Evolutionary conservation across 2,113 vertebrate species (phyloP).

Genomic region (Channa argus): DNA sequence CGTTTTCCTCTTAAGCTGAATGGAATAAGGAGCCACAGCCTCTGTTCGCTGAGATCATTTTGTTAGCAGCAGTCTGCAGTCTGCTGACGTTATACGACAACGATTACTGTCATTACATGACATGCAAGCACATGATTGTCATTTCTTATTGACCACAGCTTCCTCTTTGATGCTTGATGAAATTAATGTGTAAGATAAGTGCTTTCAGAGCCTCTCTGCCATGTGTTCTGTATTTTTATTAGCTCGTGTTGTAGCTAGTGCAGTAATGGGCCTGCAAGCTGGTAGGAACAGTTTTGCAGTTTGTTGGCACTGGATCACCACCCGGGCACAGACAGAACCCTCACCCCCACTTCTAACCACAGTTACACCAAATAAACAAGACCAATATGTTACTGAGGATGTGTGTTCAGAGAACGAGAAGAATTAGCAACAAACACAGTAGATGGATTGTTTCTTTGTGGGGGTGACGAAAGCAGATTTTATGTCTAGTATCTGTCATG

Average conservation of each 20-base stretch:
- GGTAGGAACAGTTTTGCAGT: constrained; percentile 14
- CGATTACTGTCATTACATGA: neutral
- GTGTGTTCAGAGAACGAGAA: neutral
- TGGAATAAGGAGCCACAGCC: neutral
- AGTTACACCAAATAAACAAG: constrained; percentile 22
- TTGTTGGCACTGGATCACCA: constrained; percentile 8
- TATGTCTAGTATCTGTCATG: too few relatives aligned
- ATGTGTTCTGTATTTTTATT: neutral
- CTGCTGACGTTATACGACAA: neutral
- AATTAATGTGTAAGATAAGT: neutral
- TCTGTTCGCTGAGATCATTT: neutral
- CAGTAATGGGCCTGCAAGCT: constrained; percentile 25
- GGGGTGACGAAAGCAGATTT: constrained; percentile 36
- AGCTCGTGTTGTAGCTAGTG: constrained; percentile 14
- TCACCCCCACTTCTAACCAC: neutral
- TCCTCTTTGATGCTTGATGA: neutral
- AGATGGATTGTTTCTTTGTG: constrained; percentile 5
- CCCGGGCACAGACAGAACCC: constrained; percentile 8
- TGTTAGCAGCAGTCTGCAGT: too few relatives aligned
- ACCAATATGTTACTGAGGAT: constrained; percentile 21
- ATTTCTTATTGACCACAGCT: neutral
- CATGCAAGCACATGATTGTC: neutral
- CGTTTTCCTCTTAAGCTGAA: too few relatives aligned
- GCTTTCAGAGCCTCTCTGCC: neutral
- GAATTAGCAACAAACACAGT: constrained; percentile 9